phyloP scores from a whole-genome alignment of 2,797 vertebrate genomes.

The Gobio occitaniae region DNA sequence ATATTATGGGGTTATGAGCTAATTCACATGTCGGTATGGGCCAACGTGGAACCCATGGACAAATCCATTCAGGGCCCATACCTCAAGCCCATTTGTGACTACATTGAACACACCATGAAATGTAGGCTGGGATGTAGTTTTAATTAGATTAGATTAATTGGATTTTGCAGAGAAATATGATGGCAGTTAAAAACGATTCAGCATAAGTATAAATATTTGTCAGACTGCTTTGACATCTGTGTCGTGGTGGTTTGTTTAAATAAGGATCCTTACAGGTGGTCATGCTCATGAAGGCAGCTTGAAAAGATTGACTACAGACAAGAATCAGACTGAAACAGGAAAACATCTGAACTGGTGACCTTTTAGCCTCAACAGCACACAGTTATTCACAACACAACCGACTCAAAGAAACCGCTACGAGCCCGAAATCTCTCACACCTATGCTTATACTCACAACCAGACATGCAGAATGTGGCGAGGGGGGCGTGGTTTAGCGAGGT shows the following conservation, averaged over 20 bases:
- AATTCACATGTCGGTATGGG: neutral
- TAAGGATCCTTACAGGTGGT: constrained; percentile 39
- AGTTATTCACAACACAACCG: constrained; percentile 1
- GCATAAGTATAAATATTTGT: constrained; percentile 10
- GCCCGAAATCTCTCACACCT: constrained; percentile 35
- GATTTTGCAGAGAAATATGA: constrained; percentile 1
- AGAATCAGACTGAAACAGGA: constrained; percentile 29
- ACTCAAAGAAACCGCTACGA: neutral
- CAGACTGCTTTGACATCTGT: neutral
- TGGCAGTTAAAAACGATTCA: neutral
- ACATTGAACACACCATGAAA: neutral
- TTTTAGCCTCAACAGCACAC: constrained; percentile 28
- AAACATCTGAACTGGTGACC: constrained; percentile 38
- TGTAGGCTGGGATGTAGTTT: neutral
- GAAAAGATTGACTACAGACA: constrained; percentile 1
- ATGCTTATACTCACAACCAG: constrained; percentile 26
- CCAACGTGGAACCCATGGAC: neutral
- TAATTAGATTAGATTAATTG: neutral
- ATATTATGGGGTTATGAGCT: neutral
- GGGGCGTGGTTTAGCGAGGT: no score
- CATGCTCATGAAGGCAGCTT: neutral
- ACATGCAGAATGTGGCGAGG: neutral
- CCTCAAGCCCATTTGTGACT: neutral
- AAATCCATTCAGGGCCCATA: neutral
- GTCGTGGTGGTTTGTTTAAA: neutral